Evolutionary conservation across 1,140 invertebrate species (phyloP).

Genomic region (Drosophila suzukii): DNA sequence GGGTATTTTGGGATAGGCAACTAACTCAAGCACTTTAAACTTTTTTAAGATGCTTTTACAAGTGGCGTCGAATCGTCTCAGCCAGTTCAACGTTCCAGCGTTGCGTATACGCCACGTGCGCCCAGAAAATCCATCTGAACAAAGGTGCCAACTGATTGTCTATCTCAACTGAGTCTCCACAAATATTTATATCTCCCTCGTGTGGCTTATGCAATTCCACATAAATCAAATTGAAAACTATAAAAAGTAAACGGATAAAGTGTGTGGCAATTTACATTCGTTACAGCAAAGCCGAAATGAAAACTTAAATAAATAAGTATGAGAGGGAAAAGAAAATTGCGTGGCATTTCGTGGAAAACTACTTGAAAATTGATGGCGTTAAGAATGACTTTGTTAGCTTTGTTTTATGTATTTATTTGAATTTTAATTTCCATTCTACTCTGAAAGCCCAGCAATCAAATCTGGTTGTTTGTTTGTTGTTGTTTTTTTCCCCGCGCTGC

Average conservation of each 20-base stretch:
- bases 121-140: constrained; percentile 18
- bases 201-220: constrained; percentile 58
- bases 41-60: constrained; percentile 9
- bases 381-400: constrained; percentile 48
- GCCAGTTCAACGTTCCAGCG: constrained; percentile 6
- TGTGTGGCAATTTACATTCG: constrained; percentile 64
- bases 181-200: background rate
- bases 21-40: constrained; percentile 7
- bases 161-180: constrained; percentile 6
- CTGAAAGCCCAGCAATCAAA: constrained; percentile 46
- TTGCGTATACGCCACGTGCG: constrained; percentile 40
- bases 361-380: constrained; percentile 73
- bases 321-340: constrained; percentile 16
- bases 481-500: constrained; percentile 27
- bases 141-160: constrained; percentile 52
- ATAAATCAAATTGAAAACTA: constrained; percentile 77
- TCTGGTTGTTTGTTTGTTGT: constrained; percentile 48
- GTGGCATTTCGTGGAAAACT: constrained; percentile 65
- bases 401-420: constrained; percentile 73
- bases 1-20: background rate
- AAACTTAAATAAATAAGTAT: constrained; percentile 58
- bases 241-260: constrained; percentile 52
- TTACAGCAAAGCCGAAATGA: constrained; percentile 42
- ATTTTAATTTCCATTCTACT: constrained; percentile 66
- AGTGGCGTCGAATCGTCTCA: constrained; percentile 19